Conservation (phyloP, 2,113 vertebrate genomes). For the Colossoma macropomum region DNA sequence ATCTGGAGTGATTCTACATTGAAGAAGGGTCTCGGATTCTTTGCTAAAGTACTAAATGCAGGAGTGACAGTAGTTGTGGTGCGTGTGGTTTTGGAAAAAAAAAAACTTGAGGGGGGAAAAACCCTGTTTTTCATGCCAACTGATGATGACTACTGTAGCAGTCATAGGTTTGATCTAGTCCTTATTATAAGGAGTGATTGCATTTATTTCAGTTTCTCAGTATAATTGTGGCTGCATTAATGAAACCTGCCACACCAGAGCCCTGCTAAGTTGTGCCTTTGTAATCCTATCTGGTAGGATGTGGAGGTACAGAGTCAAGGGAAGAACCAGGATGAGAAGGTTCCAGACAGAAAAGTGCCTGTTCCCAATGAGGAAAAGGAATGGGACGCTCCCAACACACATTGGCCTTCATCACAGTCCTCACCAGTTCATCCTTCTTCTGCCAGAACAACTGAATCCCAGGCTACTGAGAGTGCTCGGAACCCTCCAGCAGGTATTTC, state of each 20-base stretch:
- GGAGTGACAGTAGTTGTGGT: no score
- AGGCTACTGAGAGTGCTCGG: not conserved
- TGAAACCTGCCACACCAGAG: not conserved
- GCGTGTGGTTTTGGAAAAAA: no score
- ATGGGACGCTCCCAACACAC: slow-evolving; percentile 9
- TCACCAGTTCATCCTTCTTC: not conserved
- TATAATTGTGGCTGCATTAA: not conserved
- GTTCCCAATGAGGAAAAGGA: not conserved
- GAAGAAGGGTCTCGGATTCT: no score
- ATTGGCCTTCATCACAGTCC: not conserved
- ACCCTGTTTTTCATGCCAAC: no score
- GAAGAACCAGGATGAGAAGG: slow-evolving; percentile 28
- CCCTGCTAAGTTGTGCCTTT: not conserved
- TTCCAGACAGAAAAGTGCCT: slow-evolving; percentile 50
- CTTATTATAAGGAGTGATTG: not conserved
- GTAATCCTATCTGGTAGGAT: not conserved
- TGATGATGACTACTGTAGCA: no score
- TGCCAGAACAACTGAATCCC: not conserved
- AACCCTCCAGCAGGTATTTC: not conserved
- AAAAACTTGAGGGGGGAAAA: no score
- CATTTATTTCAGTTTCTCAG: not conserved
- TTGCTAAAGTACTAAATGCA: no score
- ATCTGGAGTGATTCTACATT: no score
- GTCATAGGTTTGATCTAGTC: not conserved
- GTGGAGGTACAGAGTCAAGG: not conserved